Evolutionary conservation across 1,140 invertebrate genomes (phyloP).

Genomic region (Temnothorax curvispinosus): DNA sequence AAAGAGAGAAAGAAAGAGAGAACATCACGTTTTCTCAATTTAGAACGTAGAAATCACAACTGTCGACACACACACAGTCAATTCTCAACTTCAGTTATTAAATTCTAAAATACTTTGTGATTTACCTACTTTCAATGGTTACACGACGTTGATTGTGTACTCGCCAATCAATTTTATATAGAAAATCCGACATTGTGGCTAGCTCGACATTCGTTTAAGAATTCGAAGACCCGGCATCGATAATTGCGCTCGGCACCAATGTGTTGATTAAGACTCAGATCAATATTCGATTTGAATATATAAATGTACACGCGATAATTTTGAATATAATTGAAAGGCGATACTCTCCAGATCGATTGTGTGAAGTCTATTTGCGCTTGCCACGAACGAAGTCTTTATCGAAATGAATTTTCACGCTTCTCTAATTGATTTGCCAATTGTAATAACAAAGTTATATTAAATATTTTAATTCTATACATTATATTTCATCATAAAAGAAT

Average conservation of each 20-base stretch:
- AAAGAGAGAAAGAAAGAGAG: not conserved
- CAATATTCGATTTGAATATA: constrained; percentile 34
- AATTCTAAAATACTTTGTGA: constrained; percentile 2
- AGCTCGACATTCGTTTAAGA: not conserved
- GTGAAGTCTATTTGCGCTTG: not conserved
- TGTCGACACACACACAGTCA: not conserved
- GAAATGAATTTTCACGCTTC: constrained; percentile 8
- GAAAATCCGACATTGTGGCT: not conserved
- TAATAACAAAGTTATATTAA: constrained; percentile 7
- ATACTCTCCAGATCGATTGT: not conserved
- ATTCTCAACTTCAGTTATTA: not conserved
- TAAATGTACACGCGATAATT: constrained; percentile 22
- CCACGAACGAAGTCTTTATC: constrained; percentile 18
- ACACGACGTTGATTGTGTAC: not conserved
- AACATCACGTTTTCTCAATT: not conserved
- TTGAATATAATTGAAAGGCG: constrained; percentile 15
- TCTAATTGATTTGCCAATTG: constrained; percentile 15
- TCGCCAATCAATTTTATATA: not conserved
- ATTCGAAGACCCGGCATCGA: not conserved
- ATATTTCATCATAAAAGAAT: not conserved
- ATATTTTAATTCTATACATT: not conserved
- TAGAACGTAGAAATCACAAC: not conserved
- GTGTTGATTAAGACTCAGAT: constrained; percentile 22
- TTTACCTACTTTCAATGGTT: not conserved
- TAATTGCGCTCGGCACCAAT: not conserved